Conservation (phyloP, 2,113 vertebrate species). For the Alaudala cheleensis region DNA sequence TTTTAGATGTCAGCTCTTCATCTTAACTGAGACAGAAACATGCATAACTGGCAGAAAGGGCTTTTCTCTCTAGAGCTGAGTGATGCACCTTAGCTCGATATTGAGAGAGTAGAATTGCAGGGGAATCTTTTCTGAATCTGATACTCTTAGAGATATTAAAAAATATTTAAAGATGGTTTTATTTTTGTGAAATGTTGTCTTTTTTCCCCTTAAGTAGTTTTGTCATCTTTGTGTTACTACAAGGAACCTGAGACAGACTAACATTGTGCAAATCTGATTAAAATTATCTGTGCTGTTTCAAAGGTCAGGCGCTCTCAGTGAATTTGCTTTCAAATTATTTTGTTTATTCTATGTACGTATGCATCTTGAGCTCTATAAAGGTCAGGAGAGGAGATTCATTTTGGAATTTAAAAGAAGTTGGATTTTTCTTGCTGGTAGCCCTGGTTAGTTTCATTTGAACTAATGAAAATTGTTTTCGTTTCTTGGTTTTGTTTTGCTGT, state of each 20-base stretch:
- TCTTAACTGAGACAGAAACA: not conserved
- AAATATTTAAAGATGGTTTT: not conserved
- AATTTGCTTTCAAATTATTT: constrained; percentile 82
- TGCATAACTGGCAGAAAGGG: not conserved
- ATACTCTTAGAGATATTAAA: not conserved
- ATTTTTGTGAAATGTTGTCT: not conserved
- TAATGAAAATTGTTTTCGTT: constrained; percentile 24
- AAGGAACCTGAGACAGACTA: constrained; percentile 61
- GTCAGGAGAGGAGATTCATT: constrained; percentile 72
- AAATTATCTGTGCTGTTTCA: constrained; percentile 75
- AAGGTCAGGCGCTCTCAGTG: constrained; percentile 74
- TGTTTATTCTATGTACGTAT: constrained; percentile 78
- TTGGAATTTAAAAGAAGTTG: constrained; percentile 68
- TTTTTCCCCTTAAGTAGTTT: not conserved
- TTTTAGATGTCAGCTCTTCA: not conserved
- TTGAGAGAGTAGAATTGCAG: not conserved
- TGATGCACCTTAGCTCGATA: not conserved
- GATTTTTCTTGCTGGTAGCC: constrained; percentile 60
- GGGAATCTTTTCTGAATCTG: not conserved
- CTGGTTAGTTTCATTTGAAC: constrained; percentile 57
- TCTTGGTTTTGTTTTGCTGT: constrained; percentile 25
- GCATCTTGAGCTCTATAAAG: constrained; percentile 75
- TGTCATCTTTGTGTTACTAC: constrained; percentile 24
- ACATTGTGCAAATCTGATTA: constrained; percentile 77
- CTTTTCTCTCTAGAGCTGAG: not conserved